phyloP scores from a whole-genome alignment of 92 coral and sea anemone species.

The Epizoanthus rinbou region DNA sequence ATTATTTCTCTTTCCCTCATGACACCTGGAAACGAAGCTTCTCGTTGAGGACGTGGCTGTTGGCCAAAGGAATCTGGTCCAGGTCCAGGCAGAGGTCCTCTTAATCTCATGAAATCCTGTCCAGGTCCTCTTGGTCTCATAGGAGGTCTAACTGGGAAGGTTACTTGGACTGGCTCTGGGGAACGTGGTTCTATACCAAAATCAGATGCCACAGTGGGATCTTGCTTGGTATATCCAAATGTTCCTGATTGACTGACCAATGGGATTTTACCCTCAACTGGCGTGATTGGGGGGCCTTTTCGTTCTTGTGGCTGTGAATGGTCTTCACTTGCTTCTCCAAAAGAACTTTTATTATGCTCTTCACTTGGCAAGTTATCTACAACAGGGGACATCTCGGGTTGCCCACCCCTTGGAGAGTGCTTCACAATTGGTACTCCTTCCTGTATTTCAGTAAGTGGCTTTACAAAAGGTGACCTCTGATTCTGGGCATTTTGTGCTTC shows the following conservation, averaged over 20 bases:
- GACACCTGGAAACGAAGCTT: conserved; percentile 16
- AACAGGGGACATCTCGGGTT: conserved; percentile 26
- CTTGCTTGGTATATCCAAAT: conserved; percentile 41
- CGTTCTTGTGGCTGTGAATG: conserved; percentile 19
- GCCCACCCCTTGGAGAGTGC: conserved; percentile 13
- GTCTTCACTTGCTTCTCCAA: not conserved
- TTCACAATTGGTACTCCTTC: not conserved
- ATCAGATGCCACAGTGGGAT: conserved; percentile 40
- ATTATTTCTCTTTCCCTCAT: conserved; percentile 27
- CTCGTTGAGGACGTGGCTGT: conserved; percentile 25
- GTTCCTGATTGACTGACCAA: conserved; percentile 33
- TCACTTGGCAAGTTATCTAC: conserved; percentile 38
- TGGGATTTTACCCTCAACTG: not conserved
- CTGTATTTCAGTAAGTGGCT: not conserved
- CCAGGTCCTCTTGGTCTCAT: conserved; percentile 32
- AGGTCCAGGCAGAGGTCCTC: conserved; percentile 35
- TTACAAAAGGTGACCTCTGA: not conserved
- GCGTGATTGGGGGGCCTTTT: conserved; percentile 33
- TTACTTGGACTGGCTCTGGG: conserved; percentile 25
- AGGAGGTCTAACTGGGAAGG: conserved; percentile 30
- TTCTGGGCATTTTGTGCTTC: not conserved
- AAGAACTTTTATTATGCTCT: not conserved
- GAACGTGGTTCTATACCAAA: conserved; percentile 38
- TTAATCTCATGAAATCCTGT: conserved; percentile 26
- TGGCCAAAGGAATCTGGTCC: conserved; percentile 37